Percentiles rank a stretch among this genome's conserved stretches.
Evolutionary conservation across 2,113 vertebrate genomes (phyloP).

Genomic region (Asarcornis scutulata): DNA sequence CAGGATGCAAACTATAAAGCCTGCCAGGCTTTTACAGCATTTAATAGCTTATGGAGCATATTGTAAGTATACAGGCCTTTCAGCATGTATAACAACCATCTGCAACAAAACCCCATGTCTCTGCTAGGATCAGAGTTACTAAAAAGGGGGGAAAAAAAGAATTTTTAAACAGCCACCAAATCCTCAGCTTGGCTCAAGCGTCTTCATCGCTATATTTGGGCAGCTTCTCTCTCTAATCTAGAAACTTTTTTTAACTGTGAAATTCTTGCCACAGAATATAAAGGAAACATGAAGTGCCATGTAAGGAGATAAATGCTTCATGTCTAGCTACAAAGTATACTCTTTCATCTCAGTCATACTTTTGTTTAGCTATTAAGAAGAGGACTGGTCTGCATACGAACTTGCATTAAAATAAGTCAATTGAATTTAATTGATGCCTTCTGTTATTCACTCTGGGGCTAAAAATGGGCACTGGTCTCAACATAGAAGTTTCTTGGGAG

Average conservation of each 20-base stretch:
- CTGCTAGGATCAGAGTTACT: slow-evolving; percentile 24
- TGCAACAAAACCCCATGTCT: neutral
- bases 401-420: neutral
- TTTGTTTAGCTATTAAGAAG: neutral
- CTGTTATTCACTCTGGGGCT: neutral
- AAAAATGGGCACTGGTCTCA: neutral
- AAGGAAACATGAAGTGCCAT: neutral
- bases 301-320: slow-evolving; percentile 1
- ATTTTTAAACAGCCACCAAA: slow-evolving; percentile 23
- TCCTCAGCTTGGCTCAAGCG: slow-evolving; percentile 4
- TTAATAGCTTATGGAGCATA: slow-evolving; percentile 58
- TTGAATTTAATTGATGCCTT: slow-evolving; percentile 8
- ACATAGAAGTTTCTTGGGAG: neutral
- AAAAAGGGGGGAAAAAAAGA: neutral
- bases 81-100: slow-evolving; percentile 48
- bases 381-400: neutral
- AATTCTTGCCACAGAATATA: neutral
- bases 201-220: neutral
- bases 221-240: neutral
- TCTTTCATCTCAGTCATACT: neutral
- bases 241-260: neutral
- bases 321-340: neutral
- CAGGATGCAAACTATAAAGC: slow-evolving; percentile 70
- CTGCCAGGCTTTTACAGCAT: slow-evolving; percentile 49
- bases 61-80: slow-evolving; percentile 33